Base-by-base conservation (phyloP, 2,797 vertebrate species). In the Antennarius maculatus region DNA sequence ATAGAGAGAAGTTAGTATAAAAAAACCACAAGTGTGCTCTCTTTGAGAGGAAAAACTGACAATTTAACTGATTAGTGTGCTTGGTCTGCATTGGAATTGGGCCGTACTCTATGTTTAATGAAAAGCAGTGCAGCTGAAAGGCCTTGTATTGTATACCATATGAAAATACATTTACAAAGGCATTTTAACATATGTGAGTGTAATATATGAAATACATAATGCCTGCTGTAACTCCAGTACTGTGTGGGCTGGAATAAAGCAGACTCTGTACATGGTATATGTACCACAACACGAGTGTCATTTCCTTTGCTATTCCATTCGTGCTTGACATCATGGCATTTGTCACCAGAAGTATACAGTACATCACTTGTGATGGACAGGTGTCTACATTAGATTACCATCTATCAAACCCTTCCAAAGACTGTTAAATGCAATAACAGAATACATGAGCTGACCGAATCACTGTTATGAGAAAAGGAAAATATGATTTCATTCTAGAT, bases 111-210 rank as follows among this genome's bases (percentile, higher is more conserved):
- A 31, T 47, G 43, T 50, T 6, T 57, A 66, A 74, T 74, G 57
- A 78, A 76, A 61, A 66, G 59, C 48, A 62, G 45, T 4, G 31
- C 2, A 57, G 61, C 58, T 27, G 47, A 74, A 54, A 79, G 39
- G 61, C n/a, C 45, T 34, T 12, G 3, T 29, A 15, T 53, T 59
- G 34, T 56, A 49, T 14, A 61, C 53, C 3, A 9, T 7, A 54
- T 23, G 17, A 50, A 49, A 62, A 54, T 47, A 28, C 45, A 37
- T 63, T 65, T 42, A 69, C 58, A 49, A 45, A 54, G 55, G 48
- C 54, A 16, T 43, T 61, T 55, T 31, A 49, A 54, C 54, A 70
- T 46, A 53, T 47, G 39, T 10, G 3, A 31, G 11, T 23, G 31
- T 9, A 55, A 62, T 64, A 23, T 5, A 70, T 71, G 8, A 61